Evolutionary conservation across 2,113 vertebrate species (phyloP).

Genomic region (Syngnathus floridae): DNA sequence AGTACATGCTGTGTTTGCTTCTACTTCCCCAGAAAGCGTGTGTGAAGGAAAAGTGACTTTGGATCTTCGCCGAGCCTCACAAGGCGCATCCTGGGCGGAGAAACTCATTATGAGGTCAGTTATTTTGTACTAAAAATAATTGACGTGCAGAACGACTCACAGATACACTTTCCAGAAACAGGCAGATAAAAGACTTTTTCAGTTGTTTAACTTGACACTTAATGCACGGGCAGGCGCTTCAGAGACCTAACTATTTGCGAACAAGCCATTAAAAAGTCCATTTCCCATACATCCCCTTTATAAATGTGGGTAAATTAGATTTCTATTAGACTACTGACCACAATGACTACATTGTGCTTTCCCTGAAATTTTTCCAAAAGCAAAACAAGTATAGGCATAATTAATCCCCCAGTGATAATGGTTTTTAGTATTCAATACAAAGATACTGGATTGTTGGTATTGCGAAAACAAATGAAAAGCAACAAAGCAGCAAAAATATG

Average conservation of each 20-base stretch:
- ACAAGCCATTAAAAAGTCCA: slow-evolving; percentile 2
- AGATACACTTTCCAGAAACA: not conserved
- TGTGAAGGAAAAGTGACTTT: not conserved
- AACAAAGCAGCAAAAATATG: slow-evolving; percentile 19
- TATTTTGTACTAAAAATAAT: not conserved
- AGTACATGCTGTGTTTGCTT: not conserved
- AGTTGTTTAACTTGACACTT: not conserved
- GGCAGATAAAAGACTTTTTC: not conserved
- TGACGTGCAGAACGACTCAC: not conserved
- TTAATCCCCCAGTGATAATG: not conserved
- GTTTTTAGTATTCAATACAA: slow-evolving; percentile 28
- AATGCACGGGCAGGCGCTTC: not conserved
- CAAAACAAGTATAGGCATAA: slow-evolving; percentile 11
- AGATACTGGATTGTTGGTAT: slow-evolving; percentile 17
- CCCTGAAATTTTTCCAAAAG: slow-evolving; percentile 3
- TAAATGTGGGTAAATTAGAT: not conserved
- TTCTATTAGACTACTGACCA: not conserved
- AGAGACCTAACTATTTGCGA: not conserved
- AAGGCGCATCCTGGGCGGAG: not conserved
- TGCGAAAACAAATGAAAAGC: slow-evolving; percentile 33
- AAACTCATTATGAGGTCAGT: not conserved
- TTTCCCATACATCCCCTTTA: not conserved
- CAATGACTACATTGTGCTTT: slow-evolving; percentile 4
- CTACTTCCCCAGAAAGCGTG: not conserved
- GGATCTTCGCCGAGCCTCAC: not conserved